These are phyloP conservation scores for Nerophis ophidion DNA, from an alignment of 2,113 vertebrate species.

Conservation along the genomic window DNA sequence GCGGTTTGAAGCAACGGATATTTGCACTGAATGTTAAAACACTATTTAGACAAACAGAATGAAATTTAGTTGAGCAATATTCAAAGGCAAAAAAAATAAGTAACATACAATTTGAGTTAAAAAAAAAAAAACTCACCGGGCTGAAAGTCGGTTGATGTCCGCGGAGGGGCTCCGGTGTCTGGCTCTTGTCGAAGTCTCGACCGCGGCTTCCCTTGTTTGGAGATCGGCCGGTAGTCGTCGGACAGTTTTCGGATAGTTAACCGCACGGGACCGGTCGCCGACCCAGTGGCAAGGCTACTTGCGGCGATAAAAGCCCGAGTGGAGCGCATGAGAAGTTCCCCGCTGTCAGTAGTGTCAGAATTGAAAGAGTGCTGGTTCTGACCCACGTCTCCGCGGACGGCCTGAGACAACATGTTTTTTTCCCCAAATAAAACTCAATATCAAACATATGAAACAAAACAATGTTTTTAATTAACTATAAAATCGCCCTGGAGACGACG, in stretches of 20 bases:
- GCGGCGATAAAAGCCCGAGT: not conserved
- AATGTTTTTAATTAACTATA: too few species aligned
- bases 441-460: too few species aligned
- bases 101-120: too few species aligned
- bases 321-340: slow-evolving; percentile 32
- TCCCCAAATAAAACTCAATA: too few species aligned
- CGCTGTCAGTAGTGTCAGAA: slow-evolving; percentile 20
- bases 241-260: not conserved
- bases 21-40: too few species aligned
- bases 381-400: not conserved
- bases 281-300: not conserved
- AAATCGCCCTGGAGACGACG: not conserved
- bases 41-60: too few species aligned
- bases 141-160: slow-evolving; percentile 1
- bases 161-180: slow-evolving; percentile 16
- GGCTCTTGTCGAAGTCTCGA: not conserved
- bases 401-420: slow-evolving; percentile 3
- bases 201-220: not conserved
- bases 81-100: too few species aligned
- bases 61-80: too few species aligned
- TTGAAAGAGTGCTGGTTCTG: not conserved
- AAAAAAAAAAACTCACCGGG: slow-evolving; percentile 9
- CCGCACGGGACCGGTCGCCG: not conserved
- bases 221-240: not conserved
- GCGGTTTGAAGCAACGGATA: too few species aligned